Evolutionary conservation across 2,888 invertebrate genomes (phyloP).

Genomic region (Zonitis immaculata): DNA sequence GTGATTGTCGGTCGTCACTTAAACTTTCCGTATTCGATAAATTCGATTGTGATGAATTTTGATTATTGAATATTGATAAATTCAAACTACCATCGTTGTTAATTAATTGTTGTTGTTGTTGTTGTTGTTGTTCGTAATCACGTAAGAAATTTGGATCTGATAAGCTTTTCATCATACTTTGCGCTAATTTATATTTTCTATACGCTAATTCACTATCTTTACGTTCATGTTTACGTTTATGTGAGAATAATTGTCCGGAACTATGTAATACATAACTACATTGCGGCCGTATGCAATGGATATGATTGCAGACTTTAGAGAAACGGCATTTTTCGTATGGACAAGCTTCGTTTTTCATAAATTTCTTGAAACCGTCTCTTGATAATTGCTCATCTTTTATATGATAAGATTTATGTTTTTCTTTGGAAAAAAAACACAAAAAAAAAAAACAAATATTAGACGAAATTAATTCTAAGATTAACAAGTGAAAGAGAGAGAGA

Average conservation of each 20-base stretch:
- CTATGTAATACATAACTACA: slow-evolving; percentile 96
- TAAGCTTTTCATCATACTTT: slow-evolving; percentile 57
- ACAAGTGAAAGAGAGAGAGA: not conserved
- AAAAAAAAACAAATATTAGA: slow-evolving; percentile 9
- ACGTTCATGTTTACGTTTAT: slow-evolving; percentile 95
- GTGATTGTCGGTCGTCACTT: slow-evolving; percentile 52
- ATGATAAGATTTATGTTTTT: slow-evolving; percentile 98
- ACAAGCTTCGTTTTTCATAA: slow-evolving; percentile 94
- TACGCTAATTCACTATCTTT: slow-evolving; percentile 88
- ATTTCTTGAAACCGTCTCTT: slow-evolving; percentile 96
- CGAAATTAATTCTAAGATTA: not conserved
- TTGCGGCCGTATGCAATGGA: slow-evolving; percentile 93
- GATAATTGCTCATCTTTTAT: slow-evolving; percentile 94
- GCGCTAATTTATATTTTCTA: slow-evolving; percentile 64
- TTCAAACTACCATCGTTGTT: slow-evolving; percentile 45
- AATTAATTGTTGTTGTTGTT: slow-evolving; percentile 16
- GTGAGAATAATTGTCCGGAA: slow-evolving; percentile 93
- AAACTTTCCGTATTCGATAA: slow-evolving; percentile 51
- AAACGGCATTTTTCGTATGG: slow-evolving; percentile 89
- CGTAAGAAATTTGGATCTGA: slow-evolving; percentile 40
- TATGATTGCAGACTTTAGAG: slow-evolving; percentile 94
- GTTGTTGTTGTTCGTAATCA: slow-evolving; percentile 36
- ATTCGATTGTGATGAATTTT: slow-evolving; percentile 37
- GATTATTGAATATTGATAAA: slow-evolving; percentile 37
- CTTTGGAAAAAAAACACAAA: slow-evolving; percentile 52